Evolutionary conservation across 2,888 invertebrate species (phyloP), one percentile per base, ranked within the genome.

Genomic region (Hypomecis atomaria): DNA sequence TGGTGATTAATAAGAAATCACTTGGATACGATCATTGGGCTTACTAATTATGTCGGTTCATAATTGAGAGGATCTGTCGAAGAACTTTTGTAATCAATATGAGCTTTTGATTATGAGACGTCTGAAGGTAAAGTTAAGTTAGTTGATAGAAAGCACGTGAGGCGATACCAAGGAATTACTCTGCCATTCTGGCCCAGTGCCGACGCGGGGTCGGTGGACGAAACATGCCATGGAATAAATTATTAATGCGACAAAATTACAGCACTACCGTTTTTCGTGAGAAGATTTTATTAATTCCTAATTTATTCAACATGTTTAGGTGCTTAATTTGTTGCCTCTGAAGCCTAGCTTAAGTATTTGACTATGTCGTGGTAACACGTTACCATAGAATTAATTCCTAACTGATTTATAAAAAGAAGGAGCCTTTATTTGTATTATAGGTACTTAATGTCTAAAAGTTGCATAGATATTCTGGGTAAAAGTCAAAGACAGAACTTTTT

Each of bases 191-290:
- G 45, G 56, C 38, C 13, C 23, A 13, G n/a, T 55, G 55, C 56
- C 56, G 37, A 38, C 36, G 10, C 13, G 23, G 38, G 56, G 47
- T 47, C 47, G 38, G 13, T 56, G 47, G 23, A 37, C 47, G 45
- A n/a, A 40, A 56, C 56, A 56, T 47, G 56, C 56, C 38, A 40
- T 56, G 10, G 33, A 56, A 38, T 60, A 40, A 53, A 53, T 45
- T 45, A 36, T 47, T 40, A 42, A 49, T 48, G 40, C 55, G 36
- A 56, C 56, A 59, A 45, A 57, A 61, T 55, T 45, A 59, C 49
- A 36, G 45, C 49, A 62, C 11, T 57, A 42, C 36, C 36, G 23
- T 36, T 55, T 40, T 49, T 56, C 34, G 38, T 38, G 37, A 8
- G 10, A 38, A 9, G 6, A 38, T 40, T 37, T 56, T 47, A 13